Evolutionary conservation across 2,797 vertebrate species (phyloP).

Genomic region (Argya squamiceps): DNA sequence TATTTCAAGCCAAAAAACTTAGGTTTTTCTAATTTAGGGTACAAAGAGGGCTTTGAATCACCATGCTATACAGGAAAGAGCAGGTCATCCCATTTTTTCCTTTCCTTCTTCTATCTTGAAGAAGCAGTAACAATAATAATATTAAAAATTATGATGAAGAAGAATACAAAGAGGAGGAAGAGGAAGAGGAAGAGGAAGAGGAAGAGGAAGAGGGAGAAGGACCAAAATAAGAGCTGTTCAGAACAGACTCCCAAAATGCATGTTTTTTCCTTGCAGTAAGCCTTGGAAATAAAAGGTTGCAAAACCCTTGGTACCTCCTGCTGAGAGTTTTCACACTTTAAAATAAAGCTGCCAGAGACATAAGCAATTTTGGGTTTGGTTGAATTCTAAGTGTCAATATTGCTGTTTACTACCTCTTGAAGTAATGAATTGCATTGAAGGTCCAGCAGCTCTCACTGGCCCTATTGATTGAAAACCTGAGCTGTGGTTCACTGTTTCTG

Average conservation of each 20-base stretch:
- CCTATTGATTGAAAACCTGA: background rate
- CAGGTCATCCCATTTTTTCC: background rate
- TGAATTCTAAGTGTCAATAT: background rate
- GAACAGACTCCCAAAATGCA: background rate
- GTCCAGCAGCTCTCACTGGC: background rate
- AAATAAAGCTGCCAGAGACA: conserved; percentile 6
- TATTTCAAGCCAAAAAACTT: background rate
- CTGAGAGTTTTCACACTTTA: background rate
- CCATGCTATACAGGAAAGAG: background rate
- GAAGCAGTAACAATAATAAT: background rate
- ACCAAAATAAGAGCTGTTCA: background rate
- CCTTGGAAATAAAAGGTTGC: background rate
- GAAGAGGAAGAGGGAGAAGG: background rate
- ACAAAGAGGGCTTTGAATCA: background rate
- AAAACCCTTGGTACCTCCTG: background rate
- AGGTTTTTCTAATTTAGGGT: background rate
- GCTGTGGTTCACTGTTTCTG: background rate
- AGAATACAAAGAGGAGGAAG: too few relatives aligned
- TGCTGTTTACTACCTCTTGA: background rate
- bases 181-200: too few relatives aligned
- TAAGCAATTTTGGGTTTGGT: background rate
- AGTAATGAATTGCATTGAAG: background rate
- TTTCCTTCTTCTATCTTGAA: background rate
- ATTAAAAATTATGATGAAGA: background rate
- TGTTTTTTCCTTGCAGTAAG: background rate